A percentile compares a stretch with the other conserved stretches of the same genome.
Conservation (phyloP, 2,113 vertebrate species). For the Columbina picui region DNA sequence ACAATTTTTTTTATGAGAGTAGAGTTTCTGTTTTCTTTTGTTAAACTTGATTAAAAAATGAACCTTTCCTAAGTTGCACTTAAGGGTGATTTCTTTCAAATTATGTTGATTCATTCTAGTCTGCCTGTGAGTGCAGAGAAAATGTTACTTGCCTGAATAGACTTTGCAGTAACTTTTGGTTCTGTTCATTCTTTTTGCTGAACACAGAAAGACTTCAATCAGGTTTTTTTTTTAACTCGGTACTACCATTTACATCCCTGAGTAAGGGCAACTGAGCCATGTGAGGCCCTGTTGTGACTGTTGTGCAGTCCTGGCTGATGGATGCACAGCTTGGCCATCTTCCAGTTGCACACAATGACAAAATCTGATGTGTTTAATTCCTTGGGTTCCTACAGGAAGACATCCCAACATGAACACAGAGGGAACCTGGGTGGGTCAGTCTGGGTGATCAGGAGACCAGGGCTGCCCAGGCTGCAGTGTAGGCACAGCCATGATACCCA, state of each 20-base stretch:
- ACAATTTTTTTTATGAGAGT: not conserved
- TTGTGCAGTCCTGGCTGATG: not conserved
- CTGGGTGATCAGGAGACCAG: not conserved
- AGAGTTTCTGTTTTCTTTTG: not conserved
- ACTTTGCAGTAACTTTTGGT: not conserved
- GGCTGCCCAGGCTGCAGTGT: not conserved
- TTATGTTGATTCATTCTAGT: not conserved
- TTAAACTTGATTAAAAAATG: not conserved
- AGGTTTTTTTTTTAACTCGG: not conserved
- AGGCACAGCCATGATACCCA: not conserved
- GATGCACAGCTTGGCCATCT: not conserved
- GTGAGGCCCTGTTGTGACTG: not conserved
- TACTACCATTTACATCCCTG: not conserved
- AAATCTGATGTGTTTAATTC: not conserved
- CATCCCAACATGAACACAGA: not conserved
- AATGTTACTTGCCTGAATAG: not conserved
- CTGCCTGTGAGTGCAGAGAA: not conserved
- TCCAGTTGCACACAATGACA: not conserved
- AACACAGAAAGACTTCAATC: not conserved
- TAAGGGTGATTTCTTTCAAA: not conserved
- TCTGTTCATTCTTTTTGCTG: not conserved
- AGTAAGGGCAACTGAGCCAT: not conserved
- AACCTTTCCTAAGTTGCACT: not conserved
- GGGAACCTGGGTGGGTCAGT: not conserved
- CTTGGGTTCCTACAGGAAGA: not conserved